These are phyloP conservation scores for Darevskia mixta DNA, from an alignment of 2,797 vertebrate genomes.

Conservation along the genomic window DNA sequence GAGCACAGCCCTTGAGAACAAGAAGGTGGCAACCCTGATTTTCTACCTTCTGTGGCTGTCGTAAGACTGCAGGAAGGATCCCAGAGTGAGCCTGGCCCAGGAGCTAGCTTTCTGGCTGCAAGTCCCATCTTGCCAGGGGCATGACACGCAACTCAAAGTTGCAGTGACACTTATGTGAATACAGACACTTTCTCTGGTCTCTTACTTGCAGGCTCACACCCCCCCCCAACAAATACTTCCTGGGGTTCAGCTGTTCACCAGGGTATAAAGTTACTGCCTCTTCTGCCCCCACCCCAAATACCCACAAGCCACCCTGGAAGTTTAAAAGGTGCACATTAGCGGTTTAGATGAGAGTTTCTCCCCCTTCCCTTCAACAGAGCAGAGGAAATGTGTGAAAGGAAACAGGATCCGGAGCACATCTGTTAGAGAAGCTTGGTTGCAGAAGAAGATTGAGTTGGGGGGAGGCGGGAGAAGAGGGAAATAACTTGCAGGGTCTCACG, in stretches of 20 bases:
- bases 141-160: neutral
- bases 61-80: neutral
- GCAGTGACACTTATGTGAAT: neutral
- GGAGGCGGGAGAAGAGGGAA: fast-evolving
- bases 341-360: conserved; percentile 7
- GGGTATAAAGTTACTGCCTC: neutral
- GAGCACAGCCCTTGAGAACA: neutral
- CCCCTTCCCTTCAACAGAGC: conserved; percentile 41
- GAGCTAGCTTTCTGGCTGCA: neutral
- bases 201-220: neutral
- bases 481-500: neutral
- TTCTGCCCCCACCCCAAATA: neutral
- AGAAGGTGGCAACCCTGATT: neutral
- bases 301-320: fast-evolving
- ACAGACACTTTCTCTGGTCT: neutral
- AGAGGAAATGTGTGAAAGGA: neutral
- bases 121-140: neutral
- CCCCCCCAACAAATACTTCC: neutral
- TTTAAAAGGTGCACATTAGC: neutral
- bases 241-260: neutral
- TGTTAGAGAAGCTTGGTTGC: neutral
- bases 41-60: neutral
- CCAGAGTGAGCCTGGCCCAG: neutral
- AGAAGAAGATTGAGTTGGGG: neutral
- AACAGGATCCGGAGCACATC: neutral